These are phyloP conservation scores for Cataglyphis livida DNA, from an alignment of 2,888 invertebrate species.

Conservation along the genomic window DNA sequence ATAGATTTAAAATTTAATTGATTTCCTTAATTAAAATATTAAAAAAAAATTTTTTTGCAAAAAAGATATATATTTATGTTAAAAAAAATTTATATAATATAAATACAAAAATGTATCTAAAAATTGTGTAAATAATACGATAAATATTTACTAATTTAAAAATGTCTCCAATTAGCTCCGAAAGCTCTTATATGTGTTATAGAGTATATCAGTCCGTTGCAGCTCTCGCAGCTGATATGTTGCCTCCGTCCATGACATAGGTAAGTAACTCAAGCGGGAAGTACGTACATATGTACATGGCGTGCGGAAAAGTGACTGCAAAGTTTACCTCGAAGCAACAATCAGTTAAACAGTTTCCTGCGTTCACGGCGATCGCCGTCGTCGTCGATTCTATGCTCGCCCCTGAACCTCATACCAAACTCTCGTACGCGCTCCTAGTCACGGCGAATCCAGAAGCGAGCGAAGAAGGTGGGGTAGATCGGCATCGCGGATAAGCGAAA, in stretches of 20 bases:
- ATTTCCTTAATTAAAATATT: not conserved
- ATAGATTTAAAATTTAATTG: not conserved
- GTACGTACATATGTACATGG: conserved; percentile 58
- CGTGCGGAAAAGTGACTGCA: conserved; percentile 76
- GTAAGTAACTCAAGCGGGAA: conserved; percentile 73
- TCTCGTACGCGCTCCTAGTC: conserved; percentile 48
- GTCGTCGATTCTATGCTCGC: conserved; percentile 52
- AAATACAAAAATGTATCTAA: not conserved
- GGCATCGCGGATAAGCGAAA: conserved; percentile 81
- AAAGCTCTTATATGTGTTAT: not conserved
- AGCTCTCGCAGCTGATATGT: conserved; percentile 34
- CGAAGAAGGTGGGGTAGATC: conserved; percentile 76
- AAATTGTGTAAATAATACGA: not conserved
- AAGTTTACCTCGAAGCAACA: conserved; percentile 77
- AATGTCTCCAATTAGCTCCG: conserved; percentile 1
- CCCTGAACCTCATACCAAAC: conserved; percentile 59
- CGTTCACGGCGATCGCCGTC: conserved; percentile 53
- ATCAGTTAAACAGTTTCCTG: conserved; percentile 80
- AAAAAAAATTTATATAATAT: no score
- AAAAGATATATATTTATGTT: not conserved
- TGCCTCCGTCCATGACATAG: conserved; percentile 66
- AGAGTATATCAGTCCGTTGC: conserved; percentile 40
- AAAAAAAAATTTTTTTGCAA: no score
- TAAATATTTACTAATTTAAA: not conserved
- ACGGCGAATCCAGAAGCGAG: conserved; percentile 42